These are phyloP conservation scores for Luffia ferchaultella DNA, from an alignment of 2,888 invertebrate genomes.

Conservation along the genomic window DNA sequence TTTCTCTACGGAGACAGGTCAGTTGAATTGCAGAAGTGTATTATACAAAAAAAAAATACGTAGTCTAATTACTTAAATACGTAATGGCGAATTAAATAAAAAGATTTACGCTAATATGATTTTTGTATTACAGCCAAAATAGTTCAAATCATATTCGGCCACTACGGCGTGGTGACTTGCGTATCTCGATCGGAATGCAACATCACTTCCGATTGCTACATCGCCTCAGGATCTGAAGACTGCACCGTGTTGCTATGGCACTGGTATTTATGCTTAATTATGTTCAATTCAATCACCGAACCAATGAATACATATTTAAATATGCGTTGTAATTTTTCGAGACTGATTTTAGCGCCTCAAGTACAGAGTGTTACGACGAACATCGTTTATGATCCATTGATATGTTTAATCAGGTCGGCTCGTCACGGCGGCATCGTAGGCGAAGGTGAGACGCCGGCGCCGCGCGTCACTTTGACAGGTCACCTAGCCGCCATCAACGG, in stretches of 20 bases:
- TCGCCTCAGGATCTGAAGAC: slow-evolving; percentile 97
- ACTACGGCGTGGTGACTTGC: slow-evolving; percentile 98
- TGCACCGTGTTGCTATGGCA: slow-evolving; percentile 99
- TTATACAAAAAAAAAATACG: too few relatives aligned
- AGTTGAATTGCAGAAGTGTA: too few relatives aligned
- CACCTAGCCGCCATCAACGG: slow-evolving; percentile 97
- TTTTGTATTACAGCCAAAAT: slow-evolving; percentile 80
- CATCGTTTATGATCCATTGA: not conserved
- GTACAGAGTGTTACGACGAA: too few relatives aligned
- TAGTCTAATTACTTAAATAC: too few relatives aligned
- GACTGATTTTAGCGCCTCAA: too few relatives aligned
- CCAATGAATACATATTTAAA: too few relatives aligned
- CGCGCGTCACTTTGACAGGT: slow-evolving; percentile 95
- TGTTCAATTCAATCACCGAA: too few relatives aligned
- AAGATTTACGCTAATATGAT: too few relatives aligned
- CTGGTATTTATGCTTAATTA: slow-evolving; percentile 86
- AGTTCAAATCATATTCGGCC: slow-evolving; percentile 98
- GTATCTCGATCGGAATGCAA: slow-evolving; percentile 97
- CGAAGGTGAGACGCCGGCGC: slow-evolving; percentile 95
- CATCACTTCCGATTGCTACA: slow-evolving; percentile 98
- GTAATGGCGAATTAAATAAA: not conserved
- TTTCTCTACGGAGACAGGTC: slow-evolving; percentile 95
- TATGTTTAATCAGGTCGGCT: slow-evolving; percentile 59
- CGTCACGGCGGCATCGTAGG: slow-evolving; percentile 97
- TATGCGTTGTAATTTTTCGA: too few relatives aligned